phyloP scores from a whole-genome alignment of 23 tunicate genomes.

The Halocynthia roretzi region DNA sequence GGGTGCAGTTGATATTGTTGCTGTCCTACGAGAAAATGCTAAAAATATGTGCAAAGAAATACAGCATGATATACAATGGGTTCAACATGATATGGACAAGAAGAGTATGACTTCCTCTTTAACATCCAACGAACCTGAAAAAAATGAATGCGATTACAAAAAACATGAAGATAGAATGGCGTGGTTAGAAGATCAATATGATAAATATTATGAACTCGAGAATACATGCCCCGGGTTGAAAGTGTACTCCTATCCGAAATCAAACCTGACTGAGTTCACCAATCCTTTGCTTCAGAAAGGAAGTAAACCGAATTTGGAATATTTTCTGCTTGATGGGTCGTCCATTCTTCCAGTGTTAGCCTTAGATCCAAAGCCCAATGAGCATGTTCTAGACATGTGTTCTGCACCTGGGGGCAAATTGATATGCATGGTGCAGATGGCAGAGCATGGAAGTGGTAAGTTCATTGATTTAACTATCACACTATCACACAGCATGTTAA shows the following conservation, averaged over 20 bases:
- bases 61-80: not conserved
- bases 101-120: not conserved
- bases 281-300: not conserved
- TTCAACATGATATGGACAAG: not conserved
- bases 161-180: not conserved
- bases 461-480: not conserved
- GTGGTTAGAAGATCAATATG: constrained; percentile 3
- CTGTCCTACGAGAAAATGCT: constrained; percentile 25
- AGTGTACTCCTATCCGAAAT: constrained; percentile 60
- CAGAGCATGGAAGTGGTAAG: constrained; percentile 5
- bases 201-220: constrained; percentile 11
- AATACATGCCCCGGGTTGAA: constrained; percentile 35
- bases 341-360: constrained; percentile 64
- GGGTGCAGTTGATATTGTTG: constrained; percentile 50
- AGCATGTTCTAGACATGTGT: constrained; percentile 66
- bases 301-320: constrained; percentile 11
- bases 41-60: not conserved
- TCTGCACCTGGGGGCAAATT: constrained; percentile 87
- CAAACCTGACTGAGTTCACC: constrained; percentile 44
- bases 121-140: not conserved
- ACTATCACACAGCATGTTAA: too few relatives aligned
- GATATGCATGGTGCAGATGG: constrained; percentile 39
- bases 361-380: constrained; percentile 43
- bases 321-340: constrained; percentile 70
- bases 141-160: not conserved